Evolutionary conservation across 1,140 invertebrate species (phyloP).

Genomic region (Cecropterus lyciades): DNA sequence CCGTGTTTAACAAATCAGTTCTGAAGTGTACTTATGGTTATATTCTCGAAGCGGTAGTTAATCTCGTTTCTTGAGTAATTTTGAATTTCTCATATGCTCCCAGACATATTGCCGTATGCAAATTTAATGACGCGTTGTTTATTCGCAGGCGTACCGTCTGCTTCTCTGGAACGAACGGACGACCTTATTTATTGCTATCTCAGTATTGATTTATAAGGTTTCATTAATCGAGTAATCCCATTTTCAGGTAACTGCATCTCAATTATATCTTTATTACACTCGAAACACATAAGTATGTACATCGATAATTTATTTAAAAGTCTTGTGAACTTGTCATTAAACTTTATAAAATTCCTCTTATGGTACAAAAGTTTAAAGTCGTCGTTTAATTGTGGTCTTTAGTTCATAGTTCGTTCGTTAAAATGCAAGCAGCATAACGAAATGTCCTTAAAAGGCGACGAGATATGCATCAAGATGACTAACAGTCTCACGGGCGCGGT

Average conservation of each 20-base stretch:
- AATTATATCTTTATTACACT: constrained; percentile 24
- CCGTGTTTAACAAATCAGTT: constrained; percentile 14
- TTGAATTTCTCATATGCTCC: constrained; percentile 60
- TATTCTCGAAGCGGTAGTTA: constrained; percentile 23
- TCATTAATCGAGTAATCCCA: constrained; percentile 34
- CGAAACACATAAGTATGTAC: not conserved
- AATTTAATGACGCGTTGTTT: constrained; percentile 72
- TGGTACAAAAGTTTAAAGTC: not conserved
- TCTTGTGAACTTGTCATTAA: not conserved
- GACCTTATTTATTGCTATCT: constrained; percentile 53
- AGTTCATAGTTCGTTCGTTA: constrained; percentile 39
- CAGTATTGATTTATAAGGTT: constrained; percentile 56
- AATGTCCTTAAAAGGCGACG: constrained; percentile 51
- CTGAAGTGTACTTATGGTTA: constrained; percentile 31
- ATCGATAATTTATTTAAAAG: not conserved
- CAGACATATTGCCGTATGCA: constrained; percentile 70
- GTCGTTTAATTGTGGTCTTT: constrained; percentile 4
- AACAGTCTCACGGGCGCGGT: constrained; percentile 58
- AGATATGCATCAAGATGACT: constrained; percentile 58
- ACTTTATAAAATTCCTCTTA: constrained; percentile 5
- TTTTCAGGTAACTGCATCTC: constrained; percentile 29
- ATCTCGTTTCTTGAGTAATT: constrained; percentile 59
- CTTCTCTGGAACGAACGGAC: constrained; percentile 45
- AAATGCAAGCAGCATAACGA: constrained; percentile 47
- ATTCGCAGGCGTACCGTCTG: constrained; percentile 56